Conservation (phyloP, 2,113 vertebrate species). For the Sturnira hondurensis region DNA sequence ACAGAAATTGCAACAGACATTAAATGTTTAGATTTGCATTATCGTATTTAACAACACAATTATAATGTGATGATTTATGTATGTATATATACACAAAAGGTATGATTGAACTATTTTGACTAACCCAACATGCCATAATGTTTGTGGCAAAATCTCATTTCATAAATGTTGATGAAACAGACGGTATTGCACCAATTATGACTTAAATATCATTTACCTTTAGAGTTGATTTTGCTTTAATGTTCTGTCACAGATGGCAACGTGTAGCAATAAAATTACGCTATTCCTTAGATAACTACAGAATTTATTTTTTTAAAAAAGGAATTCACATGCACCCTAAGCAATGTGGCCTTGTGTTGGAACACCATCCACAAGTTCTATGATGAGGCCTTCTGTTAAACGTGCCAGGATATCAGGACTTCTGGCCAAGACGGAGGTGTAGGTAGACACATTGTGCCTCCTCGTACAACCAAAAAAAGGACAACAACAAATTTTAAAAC, state of each 20-base stretch:
- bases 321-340: not conserved
- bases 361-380: not conserved
- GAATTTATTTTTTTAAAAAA: not conserved
- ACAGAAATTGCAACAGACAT: not conserved
- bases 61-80: not conserved
- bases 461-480: no score
- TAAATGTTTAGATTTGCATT: not conserved
- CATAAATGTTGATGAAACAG: not conserved
- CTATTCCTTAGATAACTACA: not conserved
- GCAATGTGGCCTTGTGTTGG: not conserved
- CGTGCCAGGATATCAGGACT: not conserved
- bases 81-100: not conserved
- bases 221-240: not conserved
- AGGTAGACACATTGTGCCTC: no score
- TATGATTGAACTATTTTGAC: not conserved
- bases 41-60: not conserved
- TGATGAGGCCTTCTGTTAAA: slow-evolving; percentile 20
- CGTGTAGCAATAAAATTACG: not conserved
- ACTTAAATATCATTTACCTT: not conserved
- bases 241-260: not conserved
- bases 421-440: no score
- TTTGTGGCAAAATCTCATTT: slow-evolving; percentile 2
- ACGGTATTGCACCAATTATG: not conserved
- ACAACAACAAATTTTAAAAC: no score
- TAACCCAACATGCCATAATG: not conserved